Base-by-base conservation (phyloP, 2,888 invertebrate genomes). In the Apodemia mormo region DNA sequence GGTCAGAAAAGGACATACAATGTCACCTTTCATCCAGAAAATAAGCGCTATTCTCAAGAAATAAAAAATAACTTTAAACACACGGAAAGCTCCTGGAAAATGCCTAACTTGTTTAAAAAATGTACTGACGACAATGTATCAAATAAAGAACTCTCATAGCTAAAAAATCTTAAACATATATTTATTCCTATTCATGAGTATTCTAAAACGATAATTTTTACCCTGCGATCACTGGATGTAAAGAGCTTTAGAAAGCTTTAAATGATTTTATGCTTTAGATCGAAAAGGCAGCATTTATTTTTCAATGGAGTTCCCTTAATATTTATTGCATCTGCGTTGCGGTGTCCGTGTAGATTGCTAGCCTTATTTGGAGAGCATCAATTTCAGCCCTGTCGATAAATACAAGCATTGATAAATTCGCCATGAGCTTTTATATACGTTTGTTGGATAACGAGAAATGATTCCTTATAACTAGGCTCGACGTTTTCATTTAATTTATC, bases 281-380 rank as follows among this genome's bases (percentile, higher is more conserved):
- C 7, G 12, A 61, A 61, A 6, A 33, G 14, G 14, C 14, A 61
- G n/a, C 6, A 12, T 14, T n/a, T 14, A 30, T 12, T 37, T 64
- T 37, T 64, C 14, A 64, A 64, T 37, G 61, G n/a, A 33, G 33
- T 33, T 8, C 61, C n/a, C 61, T 37, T 7, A 64, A 64, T 33
- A 64, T 64, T 14, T 64, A 64, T 64, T 64, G 61, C 61, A 64
- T 33, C 37, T 64, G 61, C 37, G 33, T 37, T n/a, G 14, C 33
- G 2, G 61, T 61, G 61, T 61, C 33, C 12, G 52, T 66, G 30
- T 30, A 73, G 72, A 76, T 74, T 70, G 71, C 73, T 69, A 69
- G 68, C 78, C 76, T 71, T 76, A 77, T 76, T 73, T 69, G 75
- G 78, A 65, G 70, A 65, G 68, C 72, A 76, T 76, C 77, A 73